phyloP scores from a whole-genome alignment of 2,888 invertebrate species.

The Mythimna pallens region DNA sequence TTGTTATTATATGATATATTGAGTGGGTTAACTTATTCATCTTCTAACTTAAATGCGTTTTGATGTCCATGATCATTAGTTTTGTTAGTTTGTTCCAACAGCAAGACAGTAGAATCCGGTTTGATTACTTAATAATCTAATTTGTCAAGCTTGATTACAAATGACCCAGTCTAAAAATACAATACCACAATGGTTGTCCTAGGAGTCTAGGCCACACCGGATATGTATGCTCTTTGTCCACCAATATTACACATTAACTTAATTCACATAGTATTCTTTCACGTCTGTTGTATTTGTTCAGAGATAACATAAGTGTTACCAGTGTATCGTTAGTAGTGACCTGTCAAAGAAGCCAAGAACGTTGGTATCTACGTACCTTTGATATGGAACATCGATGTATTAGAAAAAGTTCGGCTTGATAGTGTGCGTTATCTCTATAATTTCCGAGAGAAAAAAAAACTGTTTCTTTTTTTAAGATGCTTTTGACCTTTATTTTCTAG shows the following conservation, averaged over 20 bases:
- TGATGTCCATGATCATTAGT: constrained; percentile 55
- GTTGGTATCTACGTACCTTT: neutral
- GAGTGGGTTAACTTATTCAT: constrained; percentile 42
- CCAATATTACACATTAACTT: constrained; percentile 67
- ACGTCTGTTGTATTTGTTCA: constrained; percentile 54
- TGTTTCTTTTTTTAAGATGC: neutral
- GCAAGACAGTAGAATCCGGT: constrained; percentile 49
- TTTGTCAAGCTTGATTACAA: constrained; percentile 77
- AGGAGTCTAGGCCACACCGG: constrained; percentile 64
- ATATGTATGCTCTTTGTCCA: constrained; percentile 73
- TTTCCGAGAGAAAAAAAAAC: no score
- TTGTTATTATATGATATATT: constrained; percentile 60
- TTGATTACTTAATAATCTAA: constrained; percentile 72
- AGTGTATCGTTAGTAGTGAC: neutral
- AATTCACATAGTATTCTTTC: constrained; percentile 64
- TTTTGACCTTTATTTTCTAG: neutral
- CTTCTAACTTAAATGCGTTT: constrained; percentile 44
- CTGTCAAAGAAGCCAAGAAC: constrained; percentile 10
- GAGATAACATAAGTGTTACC: constrained; percentile 5
- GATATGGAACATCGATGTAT: neutral
- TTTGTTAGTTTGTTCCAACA: constrained; percentile 46
- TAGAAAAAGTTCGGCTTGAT: neutral
- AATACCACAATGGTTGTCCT: constrained; percentile 77
- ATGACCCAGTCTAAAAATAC: constrained; percentile 71
- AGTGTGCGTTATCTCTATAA: neutral